Evolutionary conservation across 2,888 invertebrate genomes (phyloP), one percentile per base, ranked within the genome.

Genomic region (Mamestra brassicae): DNA sequence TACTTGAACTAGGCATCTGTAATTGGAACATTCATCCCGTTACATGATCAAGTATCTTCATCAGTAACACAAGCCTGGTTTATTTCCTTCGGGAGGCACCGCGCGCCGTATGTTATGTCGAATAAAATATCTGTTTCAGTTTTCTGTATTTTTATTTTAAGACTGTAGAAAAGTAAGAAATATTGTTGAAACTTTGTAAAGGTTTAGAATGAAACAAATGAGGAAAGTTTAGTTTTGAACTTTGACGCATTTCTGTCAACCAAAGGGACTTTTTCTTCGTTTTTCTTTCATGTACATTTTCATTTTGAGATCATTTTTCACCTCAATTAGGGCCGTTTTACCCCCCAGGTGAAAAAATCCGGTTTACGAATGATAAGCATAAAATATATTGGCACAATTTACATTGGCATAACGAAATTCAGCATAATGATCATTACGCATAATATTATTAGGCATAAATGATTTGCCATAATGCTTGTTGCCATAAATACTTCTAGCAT

Each of bases 21-120:
- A 83, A 82, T 80, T 80, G 62, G 67, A 70, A 76, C 42, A 63
- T 63, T 69, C 36, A 61, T 80, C 71, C 75, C 36, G 57, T 83
- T 55, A 67, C 38, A 63, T 15, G 83, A 79, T 80, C 71, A 71
- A 63, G 52, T 79, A 36, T 60, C 71, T 76, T 17, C 52, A 67
- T 75, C 52, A 34, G 71, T 61, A 83, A 83, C 61, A n/a, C 63
- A 47, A 83, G 65, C 3, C 36, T 10, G 8, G 17, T n/a, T 57
- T 63, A 76, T 75, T 83, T 76, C 81, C 80, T 67, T 15, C 13
- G 81, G 80, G 81, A 83, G 17, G 38, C 15, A 60, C 8, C 60
- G 45, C 64, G 38, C 15, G 55, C 8, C 60, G 45, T 67, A 68
- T 38, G 11, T 13, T 45, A 52, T 10, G 5, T 60, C 3, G 36